Evolutionary conservation across 2,888 invertebrate species (phyloP).

Genomic region (Abrostola tripartita): DNA sequence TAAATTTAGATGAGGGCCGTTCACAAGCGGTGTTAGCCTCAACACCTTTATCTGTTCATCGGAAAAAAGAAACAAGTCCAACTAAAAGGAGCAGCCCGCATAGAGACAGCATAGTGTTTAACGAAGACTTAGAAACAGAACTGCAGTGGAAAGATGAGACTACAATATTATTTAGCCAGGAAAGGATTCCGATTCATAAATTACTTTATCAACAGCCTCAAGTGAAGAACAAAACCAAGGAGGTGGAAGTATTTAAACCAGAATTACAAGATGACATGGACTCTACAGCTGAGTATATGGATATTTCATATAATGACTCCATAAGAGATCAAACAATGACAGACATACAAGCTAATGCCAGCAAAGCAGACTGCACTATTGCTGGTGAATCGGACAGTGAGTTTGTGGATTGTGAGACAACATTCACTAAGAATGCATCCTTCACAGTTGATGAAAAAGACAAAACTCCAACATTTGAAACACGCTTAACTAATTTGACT

Average conservation of each 20-base stretch:
- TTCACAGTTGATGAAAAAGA: conserved; percentile 29
- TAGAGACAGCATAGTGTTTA: conserved; percentile 80
- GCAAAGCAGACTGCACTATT: conserved; percentile 48
- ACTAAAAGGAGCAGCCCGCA: conserved; percentile 74
- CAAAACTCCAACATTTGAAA: conserved; percentile 28
- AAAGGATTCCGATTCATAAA: conserved; percentile 81
- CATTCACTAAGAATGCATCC: conserved; percentile 73
- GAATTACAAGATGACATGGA: conserved; percentile 54
- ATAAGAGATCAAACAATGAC: conserved; percentile 65
- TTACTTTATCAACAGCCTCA: conserved; percentile 66
- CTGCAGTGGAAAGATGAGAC: conserved; percentile 83
- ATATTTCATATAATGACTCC: conserved; percentile 75
- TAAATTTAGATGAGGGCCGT: conserved; percentile 35
- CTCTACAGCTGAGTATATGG: conserved; percentile 77
- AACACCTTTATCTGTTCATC: conserved; percentile 72
- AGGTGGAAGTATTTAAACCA: conserved; percentile 17
- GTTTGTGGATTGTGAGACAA: conserved; percentile 83
- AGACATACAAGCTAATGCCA: conserved; percentile 44
- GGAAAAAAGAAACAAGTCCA: conserved; percentile 63
- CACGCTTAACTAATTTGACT: conserved; percentile 32
- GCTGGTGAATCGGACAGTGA: conserved; percentile 77
- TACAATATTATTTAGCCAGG: conserved; percentile 77
- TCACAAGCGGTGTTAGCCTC: conserved; percentile 64
- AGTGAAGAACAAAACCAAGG: conserved; percentile 37
- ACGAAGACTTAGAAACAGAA: conserved; percentile 81